Evolutionary conservation across 1,140 invertebrate species (phyloP), one percentile per base, ranked within the genome.

Genomic region (Drosophila orosa): DNA sequence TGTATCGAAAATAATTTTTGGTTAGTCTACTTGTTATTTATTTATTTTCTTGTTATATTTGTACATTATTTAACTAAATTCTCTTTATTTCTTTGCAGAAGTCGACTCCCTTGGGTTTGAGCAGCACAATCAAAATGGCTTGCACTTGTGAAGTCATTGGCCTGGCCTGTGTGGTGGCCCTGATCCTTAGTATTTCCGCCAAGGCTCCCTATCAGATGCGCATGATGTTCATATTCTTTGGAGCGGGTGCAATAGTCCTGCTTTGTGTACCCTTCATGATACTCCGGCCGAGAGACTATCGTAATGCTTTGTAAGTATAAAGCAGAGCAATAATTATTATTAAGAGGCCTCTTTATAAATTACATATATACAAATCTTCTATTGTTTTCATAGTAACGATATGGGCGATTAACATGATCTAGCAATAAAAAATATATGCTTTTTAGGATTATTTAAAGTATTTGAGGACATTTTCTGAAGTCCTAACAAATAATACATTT

Each of bases 231-330:
- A 92, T 96, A 72, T 95, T 95, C 77, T 90, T 94, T 25, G 68
- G 95, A 37, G 80, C 93, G 6, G 93, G 93, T 48, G 85, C 94
- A 19, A 80, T 95, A 69, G 93, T 95, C 1, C 93, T 95, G 56
- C 90, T 94, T 22, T 95, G 94, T 55, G 93, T 97, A 54, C 96
- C 96, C 17, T 90, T 96, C 7, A 96, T 97, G 96, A 91, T 96
- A 15, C 90, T 95, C 3, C 94, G 92, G 66, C 95, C 96, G 8
- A 93, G 94, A 48, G 93, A 95, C 81, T 95, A 95, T 76, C 94
- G 93, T 84, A 97, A 96, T 92, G 96, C 95, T 17, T 87, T 96
- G 96, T 96, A 93, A 96, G 95, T 80, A 47, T 24, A 9, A 44
- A 3, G 0, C 13, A 22, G 22, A 15, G 3, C 12, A 22, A 24